Evolutionary conservation across 2,888 invertebrate genomes (phyloP), one percentile per base, ranked within the genome.

Genomic region (Octodonta nipae): DNA sequence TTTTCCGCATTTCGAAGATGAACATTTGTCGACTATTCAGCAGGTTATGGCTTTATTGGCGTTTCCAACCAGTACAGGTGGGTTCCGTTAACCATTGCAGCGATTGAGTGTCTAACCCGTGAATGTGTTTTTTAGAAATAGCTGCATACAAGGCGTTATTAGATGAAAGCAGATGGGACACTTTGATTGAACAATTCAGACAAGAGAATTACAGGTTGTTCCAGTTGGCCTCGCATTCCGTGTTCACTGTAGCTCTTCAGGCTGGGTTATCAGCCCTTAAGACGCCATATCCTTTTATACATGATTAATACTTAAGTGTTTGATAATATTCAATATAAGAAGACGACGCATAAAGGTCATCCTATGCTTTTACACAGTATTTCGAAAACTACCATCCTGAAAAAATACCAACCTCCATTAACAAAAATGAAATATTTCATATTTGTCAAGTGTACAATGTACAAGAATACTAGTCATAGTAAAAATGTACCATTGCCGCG

Each of bases 21-120:
- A 82, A 4, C 89, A 89, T 54, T 60, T 91, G 25, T 70, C 73
- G 29, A 85, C 88, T 47, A 86, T 95, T 30, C 88, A 91, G 57
- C 83, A 84, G 53, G 89, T 87, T 44, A 95, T 95, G 93, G 93
- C 89, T 25, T 73, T 95, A 51, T 68, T 95, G 29, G 95, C 93
- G 2, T 93, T 92, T 61, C 84, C 87, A n/a, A 72, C 77, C 28
- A 76, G 78, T 46, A 84, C 87, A 37, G 71, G 78, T 74, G 52
- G 50, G 31, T 34, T n/a, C n/a, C n/a, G n/a, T n/a, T n/a, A n/a
- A n/a, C n/a, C n/a, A n/a, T n/a, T n/a, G n/a, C n/a, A n/a, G n/a
- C n/a, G n/a, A n/a, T n/a, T n/a, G n/a, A n/a, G n/a, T n/a, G n/a
- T n/a, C n/a, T n/a, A n/a, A n/a, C n/a, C n/a, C n/a, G n/a, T n/a